Conservation (phyloP, 64 coral and sea anemone genomes). For the Montipora sp. region DNA sequence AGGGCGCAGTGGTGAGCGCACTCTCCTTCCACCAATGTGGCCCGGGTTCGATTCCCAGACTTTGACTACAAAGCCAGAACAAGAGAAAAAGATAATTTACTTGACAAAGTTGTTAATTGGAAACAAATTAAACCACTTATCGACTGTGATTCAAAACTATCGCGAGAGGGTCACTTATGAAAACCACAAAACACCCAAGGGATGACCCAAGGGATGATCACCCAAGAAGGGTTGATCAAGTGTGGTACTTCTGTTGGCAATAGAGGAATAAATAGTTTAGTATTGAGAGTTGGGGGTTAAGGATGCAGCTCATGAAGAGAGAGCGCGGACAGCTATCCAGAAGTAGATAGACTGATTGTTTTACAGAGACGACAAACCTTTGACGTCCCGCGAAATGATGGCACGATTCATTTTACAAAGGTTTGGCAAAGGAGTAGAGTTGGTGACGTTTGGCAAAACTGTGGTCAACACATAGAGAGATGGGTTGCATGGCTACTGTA, state of each 20-base stretch:
- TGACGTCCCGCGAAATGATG: not conserved
- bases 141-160: not conserved
- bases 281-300: not conserved
- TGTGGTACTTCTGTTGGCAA: not conserved
- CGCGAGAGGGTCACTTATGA: not conserved
- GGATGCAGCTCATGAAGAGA: not conserved
- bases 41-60: not conserved
- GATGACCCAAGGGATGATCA: not conserved
- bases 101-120: constrained; percentile 66
- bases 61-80: not conserved
- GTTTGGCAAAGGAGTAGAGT: too few species aligned
- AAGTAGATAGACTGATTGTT: not conserved
- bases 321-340: not conserved
- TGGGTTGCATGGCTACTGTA: not conserved
- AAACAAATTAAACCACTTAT: constrained; percentile 69
- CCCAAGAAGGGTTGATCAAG: not conserved
- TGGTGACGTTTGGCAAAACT: too few species aligned
- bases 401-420: not conserved
- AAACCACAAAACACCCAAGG: not conserved
- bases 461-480: too few species aligned
- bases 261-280: not conserved
- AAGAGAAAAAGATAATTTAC: not conserved
- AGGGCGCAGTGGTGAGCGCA: not conserved
- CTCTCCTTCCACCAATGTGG: too few species aligned
- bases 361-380: not conserved